A percentile compares a stretch with the other conserved stretches of the same genome.
Evolutionary conservation across 2,797 vertebrate species (phyloP).

Genomic region (Periparus ater): DNA sequence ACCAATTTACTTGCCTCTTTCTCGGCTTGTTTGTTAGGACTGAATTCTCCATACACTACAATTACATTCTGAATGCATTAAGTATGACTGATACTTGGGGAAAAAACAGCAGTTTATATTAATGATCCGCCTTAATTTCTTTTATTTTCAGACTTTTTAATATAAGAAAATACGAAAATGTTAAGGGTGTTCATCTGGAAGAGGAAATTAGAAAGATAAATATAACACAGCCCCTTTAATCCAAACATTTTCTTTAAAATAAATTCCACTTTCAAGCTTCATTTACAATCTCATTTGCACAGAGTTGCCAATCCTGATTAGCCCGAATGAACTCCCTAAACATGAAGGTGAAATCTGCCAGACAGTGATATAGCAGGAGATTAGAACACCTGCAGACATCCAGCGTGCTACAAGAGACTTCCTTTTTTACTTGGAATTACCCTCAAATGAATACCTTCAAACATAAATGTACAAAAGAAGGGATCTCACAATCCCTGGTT

Average conservation of each 20-base stretch:
- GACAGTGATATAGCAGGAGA: neutral
- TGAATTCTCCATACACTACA: constrained; percentile 34
- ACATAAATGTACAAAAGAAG: neutral
- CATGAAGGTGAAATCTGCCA: constrained; percentile 26
- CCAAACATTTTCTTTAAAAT: constrained; percentile 27
- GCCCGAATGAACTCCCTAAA: constrained; percentile 14
- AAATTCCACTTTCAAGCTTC: constrained; percentile 35
- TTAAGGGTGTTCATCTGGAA: neutral
- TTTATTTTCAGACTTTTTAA: neutral
- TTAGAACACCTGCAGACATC: constrained; percentile 40
- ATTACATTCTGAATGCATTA: constrained; percentile 37
- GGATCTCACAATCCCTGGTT: neutral
- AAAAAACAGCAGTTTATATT: neutral
- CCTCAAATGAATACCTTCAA: constrained; percentile 14
- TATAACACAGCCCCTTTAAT: constrained; percentile 1
- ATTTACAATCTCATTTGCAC: constrained; percentile 27
- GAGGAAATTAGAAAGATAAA: neutral
- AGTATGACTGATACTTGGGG: constrained; percentile 2
- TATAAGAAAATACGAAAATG: constrained; percentile 24
- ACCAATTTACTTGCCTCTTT: constrained; percentile 32
- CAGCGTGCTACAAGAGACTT: neutral
- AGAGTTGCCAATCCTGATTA: constrained; percentile 44
- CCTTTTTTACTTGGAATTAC: constrained; percentile 35
- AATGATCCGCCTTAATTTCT: constrained; percentile 4
- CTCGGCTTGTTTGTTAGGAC: constrained; percentile 23